Percentiles rank a stretch among this genome's conserved stretches.
phyloP scores from a whole-genome alignment of 2,888 invertebrate genomes.

The Polydesmus complanatus region DNA sequence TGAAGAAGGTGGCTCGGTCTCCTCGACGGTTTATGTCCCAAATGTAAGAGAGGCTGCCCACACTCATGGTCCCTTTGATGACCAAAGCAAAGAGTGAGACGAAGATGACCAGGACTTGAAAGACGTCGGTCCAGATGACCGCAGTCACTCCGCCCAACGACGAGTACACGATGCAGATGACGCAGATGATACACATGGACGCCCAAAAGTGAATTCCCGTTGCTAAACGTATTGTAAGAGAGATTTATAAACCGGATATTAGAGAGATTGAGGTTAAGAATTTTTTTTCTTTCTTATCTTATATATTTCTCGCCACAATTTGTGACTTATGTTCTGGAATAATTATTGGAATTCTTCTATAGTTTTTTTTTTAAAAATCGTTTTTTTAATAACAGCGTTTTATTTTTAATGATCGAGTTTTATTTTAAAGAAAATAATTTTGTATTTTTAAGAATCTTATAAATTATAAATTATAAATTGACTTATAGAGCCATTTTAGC shows the following conservation, averaged over 20 bases:
- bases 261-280: too few relatives aligned
- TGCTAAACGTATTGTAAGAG: constrained; percentile 3
- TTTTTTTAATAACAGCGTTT: too few relatives aligned
- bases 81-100: background rate
- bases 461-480: too few relatives aligned
- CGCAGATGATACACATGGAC: background rate
- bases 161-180: constrained; percentile 7
- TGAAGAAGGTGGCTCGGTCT: constrained; percentile 4
- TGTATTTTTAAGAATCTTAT: too few relatives aligned
- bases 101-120: constrained; percentile 7
- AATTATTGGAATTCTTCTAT: too few relatives aligned
- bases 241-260: background rate
- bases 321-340: too few relatives aligned
- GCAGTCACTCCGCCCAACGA: constrained; percentile 9
- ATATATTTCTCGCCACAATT: too few relatives aligned
- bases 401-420: too few relatives aligned
- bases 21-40: constrained; percentile 9
- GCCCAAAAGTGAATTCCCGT: constrained; percentile 2
- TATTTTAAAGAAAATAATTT: too few relatives aligned
- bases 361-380: too few relatives aligned
- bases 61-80: constrained; percentile 9
- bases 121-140: constrained; percentile 13
- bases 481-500: too few relatives aligned
- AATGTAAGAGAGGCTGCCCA: constrained; percentile 2
- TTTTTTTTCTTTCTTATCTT: too few relatives aligned